Evolutionary conservation across 2,113 vertebrate species (phyloP), one percentile per base, ranked within the genome.

Genomic region (Myrmecophaga tridactyla): DNA sequence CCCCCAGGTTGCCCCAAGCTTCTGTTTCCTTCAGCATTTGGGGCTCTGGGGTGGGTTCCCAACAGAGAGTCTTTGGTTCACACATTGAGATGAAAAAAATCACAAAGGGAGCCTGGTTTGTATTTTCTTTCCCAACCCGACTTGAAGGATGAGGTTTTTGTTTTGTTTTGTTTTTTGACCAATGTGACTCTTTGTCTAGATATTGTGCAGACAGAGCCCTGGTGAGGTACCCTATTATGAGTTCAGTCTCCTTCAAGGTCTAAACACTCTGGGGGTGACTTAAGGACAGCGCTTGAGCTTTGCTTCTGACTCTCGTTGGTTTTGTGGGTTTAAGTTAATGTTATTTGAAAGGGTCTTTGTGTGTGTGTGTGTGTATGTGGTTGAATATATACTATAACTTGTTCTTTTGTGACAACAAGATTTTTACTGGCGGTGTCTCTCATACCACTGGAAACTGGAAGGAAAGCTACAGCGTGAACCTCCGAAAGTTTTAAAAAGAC

Each of bases 381-480:
- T 98, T 98, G 98, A 98, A 98, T 98, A 98, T 98, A 98, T 98
- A 98, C 97, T 98, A 98, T 98, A 98, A 98, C 98, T 98, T 98
- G 96, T 98, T 98, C 98, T 98, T 98, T 97, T 98, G 98, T 98
- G 98, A 98, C 98, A 98, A 98, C 97, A 97, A 97, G 97, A 98
- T 98, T 98, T 98, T 98, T 98, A 96, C 98, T 98, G 98, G 98
- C 98, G 96, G 96, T 98, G 97, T 97, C 98, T 97, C 97, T 97
- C 97, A 98, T 98, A 98, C 98, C 98, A 98, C 98, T 98, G 98
- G 98, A 98, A 98, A 98, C 98, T 98, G 98, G 98, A 98, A 98
- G 92, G 95, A 95, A 96, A 97, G 53, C 97, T 95, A 88, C 92
- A 94, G 46, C 94, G 89, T 85, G 95, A 98, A 94, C 89, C 97